Conservation (phyloP, 2,797 vertebrate genomes). For the Lepidocolaptes lacrymiger region DNA sequence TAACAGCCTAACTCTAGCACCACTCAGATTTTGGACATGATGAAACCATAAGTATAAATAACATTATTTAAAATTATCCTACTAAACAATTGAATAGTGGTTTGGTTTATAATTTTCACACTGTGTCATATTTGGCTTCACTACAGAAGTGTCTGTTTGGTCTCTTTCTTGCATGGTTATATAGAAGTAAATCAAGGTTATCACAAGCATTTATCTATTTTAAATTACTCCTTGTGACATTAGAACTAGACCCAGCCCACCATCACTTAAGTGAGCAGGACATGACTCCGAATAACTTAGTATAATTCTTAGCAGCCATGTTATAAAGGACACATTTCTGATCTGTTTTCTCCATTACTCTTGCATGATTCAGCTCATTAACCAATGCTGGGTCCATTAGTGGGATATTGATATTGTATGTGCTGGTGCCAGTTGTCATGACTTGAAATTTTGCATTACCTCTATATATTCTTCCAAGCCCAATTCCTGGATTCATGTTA, state of each 20-base stretch:
- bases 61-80: neutral
- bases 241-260: neutral
- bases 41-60: neutral
- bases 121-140: neutral
- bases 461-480: slow-evolving; percentile 13
- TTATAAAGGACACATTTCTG: neutral
- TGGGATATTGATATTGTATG: neutral
- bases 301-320: neutral
- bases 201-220: neutral
- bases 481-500: neutral
- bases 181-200: neutral
- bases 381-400: neutral
- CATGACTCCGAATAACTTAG: neutral
- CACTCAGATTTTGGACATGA: neutral
- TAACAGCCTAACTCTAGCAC: neutral
- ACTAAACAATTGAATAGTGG: neutral
- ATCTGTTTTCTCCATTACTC: neutral
- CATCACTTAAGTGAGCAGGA: neutral
- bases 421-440: neutral
- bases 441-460: slow-evolving; percentile 10
- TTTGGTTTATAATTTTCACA: neutral
- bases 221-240: neutral
- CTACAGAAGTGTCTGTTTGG: neutral
- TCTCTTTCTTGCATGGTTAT: neutral
- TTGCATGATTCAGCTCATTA: slow-evolving; percentile 1